A percentile compares a stretch with the other conserved stretches of the same genome.
Evolutionary conservation across 1,140 invertebrate species (phyloP).

Genomic region (Cotesia vestalis): DNA sequence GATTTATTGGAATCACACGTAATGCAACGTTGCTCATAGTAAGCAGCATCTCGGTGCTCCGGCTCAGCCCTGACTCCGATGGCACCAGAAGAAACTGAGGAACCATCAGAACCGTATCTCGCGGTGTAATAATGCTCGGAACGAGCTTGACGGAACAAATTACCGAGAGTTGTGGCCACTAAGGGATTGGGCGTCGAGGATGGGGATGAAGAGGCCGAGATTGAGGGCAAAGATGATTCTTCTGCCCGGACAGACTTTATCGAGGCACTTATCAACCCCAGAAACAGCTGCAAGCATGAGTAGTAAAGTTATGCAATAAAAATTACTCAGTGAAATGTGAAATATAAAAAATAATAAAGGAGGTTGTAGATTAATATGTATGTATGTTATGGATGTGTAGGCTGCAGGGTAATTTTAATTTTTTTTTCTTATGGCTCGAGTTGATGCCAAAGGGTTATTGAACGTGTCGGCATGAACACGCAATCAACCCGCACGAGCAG

Average conservation of each 20-base stretch:
- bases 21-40: slow-evolving; percentile 59
- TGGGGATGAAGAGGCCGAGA: too few relatives aligned
- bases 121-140: slow-evolving; percentile 51
- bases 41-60: slow-evolving; percentile 55
- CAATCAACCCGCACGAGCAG: slow-evolving; percentile 14
- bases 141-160: slow-evolving; percentile 55
- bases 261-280: slow-evolving; percentile 20
- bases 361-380: neutral
- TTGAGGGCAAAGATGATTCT: slow-evolving; percentile 2
- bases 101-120: slow-evolving; percentile 51
- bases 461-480: slow-evolving; percentile 13
- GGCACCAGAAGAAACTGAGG: slow-evolving; percentile 47
- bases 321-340: too few relatives aligned
- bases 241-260: slow-evolving; percentile 27
- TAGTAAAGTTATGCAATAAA: slow-evolving; percentile 5
- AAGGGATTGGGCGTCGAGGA: slow-evolving; percentile 37
- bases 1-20: slow-evolving; percentile 56
- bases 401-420: neutral
- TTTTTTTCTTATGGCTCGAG: neutral
- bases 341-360: neutral
- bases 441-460: slow-evolving; percentile 14
- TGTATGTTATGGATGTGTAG: slow-evolving; percentile 1
- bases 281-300: slow-evolving; percentile 19
- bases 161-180: slow-evolving; percentile 47
- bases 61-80: slow-evolving; percentile 49